Conservation (phyloP, 2,113 vertebrate species). For the Asarcornis scutulata region DNA sequence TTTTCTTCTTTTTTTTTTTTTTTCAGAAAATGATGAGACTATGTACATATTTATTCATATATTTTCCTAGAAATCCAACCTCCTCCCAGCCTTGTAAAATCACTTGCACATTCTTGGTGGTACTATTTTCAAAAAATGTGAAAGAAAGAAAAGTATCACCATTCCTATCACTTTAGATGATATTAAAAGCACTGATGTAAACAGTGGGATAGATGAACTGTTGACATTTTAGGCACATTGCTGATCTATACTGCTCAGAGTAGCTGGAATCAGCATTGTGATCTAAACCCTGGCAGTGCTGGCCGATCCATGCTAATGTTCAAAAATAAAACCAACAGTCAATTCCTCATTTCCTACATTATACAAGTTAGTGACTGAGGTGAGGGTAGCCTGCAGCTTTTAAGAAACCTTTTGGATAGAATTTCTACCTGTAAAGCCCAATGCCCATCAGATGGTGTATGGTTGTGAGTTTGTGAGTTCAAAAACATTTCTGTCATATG, state of each 20-base stretch:
- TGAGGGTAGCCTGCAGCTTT: not conserved
- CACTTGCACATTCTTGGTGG: not conserved
- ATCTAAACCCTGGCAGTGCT: not conserved
- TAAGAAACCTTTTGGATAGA: not conserved
- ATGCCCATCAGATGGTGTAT: not conserved
- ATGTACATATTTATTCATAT: not conserved
- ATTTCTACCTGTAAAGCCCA: not conserved
- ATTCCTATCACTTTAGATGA: not conserved
- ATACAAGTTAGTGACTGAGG: not conserved
- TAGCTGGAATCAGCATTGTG: not conserved
- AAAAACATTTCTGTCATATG: not conserved
- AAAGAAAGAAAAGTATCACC: not conserved
- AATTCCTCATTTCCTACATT: not conserved
- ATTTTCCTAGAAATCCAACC: not conserved
- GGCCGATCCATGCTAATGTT: not conserved
- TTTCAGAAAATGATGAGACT: not conserved
- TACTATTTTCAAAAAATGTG: not conserved
- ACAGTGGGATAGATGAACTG: not conserved
- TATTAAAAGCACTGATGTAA: not conserved
- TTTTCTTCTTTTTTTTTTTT: too few species aligned
- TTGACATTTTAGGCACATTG: not conserved
- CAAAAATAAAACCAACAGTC: not conserved
- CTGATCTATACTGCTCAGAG: not conserved
- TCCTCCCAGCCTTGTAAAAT: not conserved
- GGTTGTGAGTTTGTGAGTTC: not conserved